Base-by-base conservation (phyloP, 2,113 vertebrate species). In the Falco punctatus region DNA sequence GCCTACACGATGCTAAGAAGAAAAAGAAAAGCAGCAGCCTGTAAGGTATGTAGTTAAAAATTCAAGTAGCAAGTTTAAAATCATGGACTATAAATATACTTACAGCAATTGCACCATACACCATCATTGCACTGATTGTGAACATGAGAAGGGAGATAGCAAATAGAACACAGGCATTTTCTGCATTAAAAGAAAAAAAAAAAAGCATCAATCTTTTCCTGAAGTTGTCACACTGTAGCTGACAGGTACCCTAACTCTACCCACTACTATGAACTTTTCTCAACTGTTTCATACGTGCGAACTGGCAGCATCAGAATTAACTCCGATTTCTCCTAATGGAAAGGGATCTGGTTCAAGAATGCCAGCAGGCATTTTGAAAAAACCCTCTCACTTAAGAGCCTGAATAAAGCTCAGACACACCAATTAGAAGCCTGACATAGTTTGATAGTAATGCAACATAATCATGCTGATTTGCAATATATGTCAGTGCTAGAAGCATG, bases 91-190 rank as follows among this genome's bases (percentile, higher is more conserved):
- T 38, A 49, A 72, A 73, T 19, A 66, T 93, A 98, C 99, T 99
- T 98, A 99, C 99, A 92, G 99, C 99, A 55, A 99, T 99, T 33
- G 99, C 99, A 92, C 99, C 99, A 3, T 99, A 99, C 38, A 99
- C 99, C 99, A 99, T 99, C 99, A 99, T 99, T 81, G 99, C 99
- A 95, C 99, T 99, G 98, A 99, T 99, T 38, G 99, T 99, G 98
- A 99, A 99, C 99, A 99, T 99, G 96, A 99, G 98, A 59, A 99
- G 98, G 72, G 99, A 99, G 97, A 99, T 99, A 78, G 99, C 99
- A 96, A 99, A 99, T 62, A 99, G 98, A 94, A 99, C 99, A 2
- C 99, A 99, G 94, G 99, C 99, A 62, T 99, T 99, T 98, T 99
- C 99, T 99, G 97, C 49, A 86, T 89, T 61, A 84, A 95, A 90